A percentile compares a stretch with the other conserved stretches of the same genome.
Evolutionary conservation across 2,888 invertebrate species (phyloP).

Genomic region (Anoncus sp.): DNA sequence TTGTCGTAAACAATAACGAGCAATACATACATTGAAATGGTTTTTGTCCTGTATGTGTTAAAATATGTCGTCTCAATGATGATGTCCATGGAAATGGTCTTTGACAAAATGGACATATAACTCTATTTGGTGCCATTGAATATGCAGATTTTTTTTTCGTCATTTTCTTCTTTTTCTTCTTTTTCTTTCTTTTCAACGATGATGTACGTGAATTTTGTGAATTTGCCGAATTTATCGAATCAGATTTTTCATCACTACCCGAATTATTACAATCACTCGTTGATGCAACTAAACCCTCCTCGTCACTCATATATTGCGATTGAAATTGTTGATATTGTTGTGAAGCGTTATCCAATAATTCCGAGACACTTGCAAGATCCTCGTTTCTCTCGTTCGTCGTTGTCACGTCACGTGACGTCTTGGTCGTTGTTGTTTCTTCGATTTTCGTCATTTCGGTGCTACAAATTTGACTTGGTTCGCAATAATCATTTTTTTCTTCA

Average conservation of each 20-base stretch:
- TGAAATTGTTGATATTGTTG: constrained; percentile 83
- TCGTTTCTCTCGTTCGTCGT: constrained; percentile 62
- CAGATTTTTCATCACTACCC: constrained; percentile 93
- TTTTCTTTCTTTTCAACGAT: constrained; percentile 74
- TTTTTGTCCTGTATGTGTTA: constrained; percentile 98
- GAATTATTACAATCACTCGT: constrained; percentile 94
- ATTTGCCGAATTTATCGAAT: constrained; percentile 86
- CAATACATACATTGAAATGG: constrained; percentile 98
- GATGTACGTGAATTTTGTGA: constrained; percentile 82
- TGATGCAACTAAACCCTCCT: constrained; percentile 92
- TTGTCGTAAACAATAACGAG: constrained; percentile 97
- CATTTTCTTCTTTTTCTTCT: constrained; percentile 78
- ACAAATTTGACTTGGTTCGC: constrained; percentile 81
- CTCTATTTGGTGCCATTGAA: constrained; percentile 96
- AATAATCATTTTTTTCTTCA: too few relatives aligned
- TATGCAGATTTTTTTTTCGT: constrained; percentile 97
- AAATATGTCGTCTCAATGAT: constrained; percentile 96
- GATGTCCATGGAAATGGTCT: constrained; percentile 99
- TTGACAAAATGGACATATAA: constrained; percentile 96
- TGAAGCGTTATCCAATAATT: constrained; percentile 90
- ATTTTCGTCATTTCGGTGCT: constrained; percentile 29
- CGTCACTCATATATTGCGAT: constrained; percentile 85
- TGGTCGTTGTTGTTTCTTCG: constrained; percentile 38
- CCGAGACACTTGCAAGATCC: constrained; percentile 91
- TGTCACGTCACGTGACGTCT: constrained; percentile 38